Evolutionary conservation across 1,140 invertebrate species (phyloP), one percentile per base, ranked within the genome.

Genomic region (Trichoplusia ni): DNA sequence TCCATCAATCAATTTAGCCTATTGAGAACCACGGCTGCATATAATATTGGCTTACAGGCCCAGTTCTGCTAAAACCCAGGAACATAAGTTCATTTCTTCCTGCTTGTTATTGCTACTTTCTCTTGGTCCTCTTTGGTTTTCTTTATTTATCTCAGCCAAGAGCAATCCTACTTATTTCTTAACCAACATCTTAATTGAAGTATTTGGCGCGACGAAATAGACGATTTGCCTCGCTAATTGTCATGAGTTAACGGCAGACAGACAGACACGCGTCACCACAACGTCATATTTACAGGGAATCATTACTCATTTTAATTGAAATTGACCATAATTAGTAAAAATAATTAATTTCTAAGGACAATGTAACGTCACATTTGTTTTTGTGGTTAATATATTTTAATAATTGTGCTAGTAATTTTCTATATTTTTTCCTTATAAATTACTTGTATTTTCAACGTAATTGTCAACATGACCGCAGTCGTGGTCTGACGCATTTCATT

Each of bases 151-250:
- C 6, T 35, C 11, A 35, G 2, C 21, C 13, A 4, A 18, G 4
- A 11, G 5, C 18, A 42, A n/a, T 16, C 18, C 40, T 42, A 42
- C n/a, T 49, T 16, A 8, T 7, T 7, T 31, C 25, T 18, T 31
- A 6, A 16, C 5, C 46, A 8, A 8, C 18, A 25, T 37, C 9
- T 31, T 19, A 42, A 58, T 58, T 16, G 35, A 19, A 16, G 25
- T 44, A 58, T 58, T 58, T 33, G 14, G 54, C 18, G 13, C 54
- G 54, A 11, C 37, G 38, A n/a, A n/a, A n/a, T n/a, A n/a, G 14
- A 58, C 54, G 54, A 58, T 58, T 58, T 44, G 54, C 13, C 14
- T 16, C 54, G 54, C 38, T 58, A 58, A 58, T 58, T 58, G 54
- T 31, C 23, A 40, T 23, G 13, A 58, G 54, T 58, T 58, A 44